These are phyloP conservation scores for Lates calcarifer DNA, from an alignment of 2,113 vertebrate species.

Conservation along the genomic window DNA sequence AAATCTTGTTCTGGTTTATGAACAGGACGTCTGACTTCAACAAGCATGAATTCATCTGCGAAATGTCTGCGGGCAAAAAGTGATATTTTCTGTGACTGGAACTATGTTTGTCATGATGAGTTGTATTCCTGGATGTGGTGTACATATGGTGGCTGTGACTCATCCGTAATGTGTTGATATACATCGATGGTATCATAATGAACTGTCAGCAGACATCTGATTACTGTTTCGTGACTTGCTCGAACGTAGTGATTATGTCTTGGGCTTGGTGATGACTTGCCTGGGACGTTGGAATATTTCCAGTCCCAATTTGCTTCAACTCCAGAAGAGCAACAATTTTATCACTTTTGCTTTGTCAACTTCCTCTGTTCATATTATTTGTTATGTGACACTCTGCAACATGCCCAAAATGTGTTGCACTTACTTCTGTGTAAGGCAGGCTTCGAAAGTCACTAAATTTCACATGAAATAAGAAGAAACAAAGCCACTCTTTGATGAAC, in stretches of 20 bases:
- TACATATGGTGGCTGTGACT: background rate
- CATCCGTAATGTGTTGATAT: background rate
- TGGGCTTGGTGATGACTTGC: background rate
- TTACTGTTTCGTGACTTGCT: too few species aligned
- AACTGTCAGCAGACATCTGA: background rate
- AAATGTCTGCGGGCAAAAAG: background rate
- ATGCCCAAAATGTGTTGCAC: too few species aligned
- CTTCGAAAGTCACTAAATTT: too few species aligned
- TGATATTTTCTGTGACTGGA: background rate
- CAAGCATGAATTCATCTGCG: slow-evolving; percentile 41
- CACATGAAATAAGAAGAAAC: too few species aligned
- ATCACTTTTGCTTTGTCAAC: background rate
- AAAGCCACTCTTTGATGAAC: too few species aligned
- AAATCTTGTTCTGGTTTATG: background rate
- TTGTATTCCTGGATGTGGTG: background rate
- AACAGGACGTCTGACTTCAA: slow-evolving; percentile 18
- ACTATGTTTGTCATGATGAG: background rate
- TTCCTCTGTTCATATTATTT: too few species aligned
- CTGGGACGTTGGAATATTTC: background rate
- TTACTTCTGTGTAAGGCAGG: too few species aligned
- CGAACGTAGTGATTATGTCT: background rate
- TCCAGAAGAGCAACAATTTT: background rate
- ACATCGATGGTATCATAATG: background rate
- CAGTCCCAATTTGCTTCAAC: too few species aligned
- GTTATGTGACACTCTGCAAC: too few species aligned